Conservation (phyloP, 2,113 vertebrate genomes). For the Bubalus kerabau region DNA sequence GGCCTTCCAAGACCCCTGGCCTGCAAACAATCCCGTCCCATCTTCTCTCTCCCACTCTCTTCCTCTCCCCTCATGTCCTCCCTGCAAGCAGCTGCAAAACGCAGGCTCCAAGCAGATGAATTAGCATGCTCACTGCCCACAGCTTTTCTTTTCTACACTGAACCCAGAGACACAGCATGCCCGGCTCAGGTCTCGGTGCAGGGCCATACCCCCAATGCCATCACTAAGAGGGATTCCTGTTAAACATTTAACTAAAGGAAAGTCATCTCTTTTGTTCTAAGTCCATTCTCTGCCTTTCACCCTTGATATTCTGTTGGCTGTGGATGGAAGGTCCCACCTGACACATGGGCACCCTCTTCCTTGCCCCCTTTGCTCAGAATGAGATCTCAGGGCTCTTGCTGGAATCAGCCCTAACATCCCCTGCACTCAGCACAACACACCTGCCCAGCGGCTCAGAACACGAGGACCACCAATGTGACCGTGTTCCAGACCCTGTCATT, state of each 20-base stretch:
- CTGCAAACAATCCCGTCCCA: accelerated
- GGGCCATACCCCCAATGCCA: background rate
- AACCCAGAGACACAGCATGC: background rate
- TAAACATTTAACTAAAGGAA: background rate
- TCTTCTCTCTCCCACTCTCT: background rate
- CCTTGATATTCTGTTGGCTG: background rate
- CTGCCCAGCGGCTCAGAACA: background rate
- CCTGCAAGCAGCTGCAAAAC: background rate
- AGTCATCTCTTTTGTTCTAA: background rate
- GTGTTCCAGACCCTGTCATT: background rate
- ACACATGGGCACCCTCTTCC: background rate
- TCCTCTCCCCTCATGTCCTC: background rate
- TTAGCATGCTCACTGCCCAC: background rate
- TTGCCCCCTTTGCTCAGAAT: background rate
- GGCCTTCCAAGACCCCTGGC: background rate
- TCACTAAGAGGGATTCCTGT: background rate
- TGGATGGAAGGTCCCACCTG: background rate
- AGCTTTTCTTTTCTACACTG: background rate
- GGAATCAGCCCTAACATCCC: background rate
- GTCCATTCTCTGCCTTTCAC: background rate
- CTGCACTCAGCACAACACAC: background rate
- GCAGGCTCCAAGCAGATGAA: background rate
- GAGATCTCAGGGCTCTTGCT: background rate
- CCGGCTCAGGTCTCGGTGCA: background rate
- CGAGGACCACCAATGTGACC: background rate